phyloP scores from a whole-genome alignment of 1,140 invertebrate species.

The Lamellibrachia luymesi region DNA sequence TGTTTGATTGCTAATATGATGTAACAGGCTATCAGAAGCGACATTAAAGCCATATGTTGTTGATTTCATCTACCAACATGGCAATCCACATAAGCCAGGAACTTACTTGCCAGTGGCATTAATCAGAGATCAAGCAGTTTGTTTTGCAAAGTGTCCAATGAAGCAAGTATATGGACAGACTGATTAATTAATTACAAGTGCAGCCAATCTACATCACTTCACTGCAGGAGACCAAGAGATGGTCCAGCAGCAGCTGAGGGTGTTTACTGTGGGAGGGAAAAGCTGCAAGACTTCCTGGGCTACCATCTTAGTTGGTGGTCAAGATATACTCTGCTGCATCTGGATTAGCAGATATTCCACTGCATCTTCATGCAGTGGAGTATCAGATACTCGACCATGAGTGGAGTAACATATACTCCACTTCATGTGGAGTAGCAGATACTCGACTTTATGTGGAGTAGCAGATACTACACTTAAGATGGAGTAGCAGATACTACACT shows the following conservation, averaged over 20 bases:
- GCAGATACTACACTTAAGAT: neutral
- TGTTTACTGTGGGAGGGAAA: neutral
- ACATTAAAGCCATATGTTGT: neutral
- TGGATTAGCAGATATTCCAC: too few relatives aligned
- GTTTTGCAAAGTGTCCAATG: neutral
- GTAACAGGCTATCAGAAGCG: neutral
- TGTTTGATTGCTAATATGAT: neutral
- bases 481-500: neutral
- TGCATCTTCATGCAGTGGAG: too few relatives aligned
- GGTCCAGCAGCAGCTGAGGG: neutral
- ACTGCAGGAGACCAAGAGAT: neutral
- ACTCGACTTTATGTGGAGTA: neutral
- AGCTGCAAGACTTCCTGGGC: neutral
- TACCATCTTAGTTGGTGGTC: too few relatives aligned
- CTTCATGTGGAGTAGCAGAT: too few relatives aligned
- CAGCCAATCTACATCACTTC: neutral
- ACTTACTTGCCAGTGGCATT: neutral
- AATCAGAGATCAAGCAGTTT: neutral
- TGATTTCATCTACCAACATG: neutral
- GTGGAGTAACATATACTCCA: too few relatives aligned
- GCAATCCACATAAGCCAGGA: neutral
- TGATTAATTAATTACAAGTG: neutral
- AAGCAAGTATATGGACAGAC: neutral
- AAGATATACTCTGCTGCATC: too few relatives aligned
- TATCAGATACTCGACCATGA: too few relatives aligned